phyloP scores from a whole-genome alignment of 2,888 invertebrate species.

The Halocaridina rubra region DNA sequence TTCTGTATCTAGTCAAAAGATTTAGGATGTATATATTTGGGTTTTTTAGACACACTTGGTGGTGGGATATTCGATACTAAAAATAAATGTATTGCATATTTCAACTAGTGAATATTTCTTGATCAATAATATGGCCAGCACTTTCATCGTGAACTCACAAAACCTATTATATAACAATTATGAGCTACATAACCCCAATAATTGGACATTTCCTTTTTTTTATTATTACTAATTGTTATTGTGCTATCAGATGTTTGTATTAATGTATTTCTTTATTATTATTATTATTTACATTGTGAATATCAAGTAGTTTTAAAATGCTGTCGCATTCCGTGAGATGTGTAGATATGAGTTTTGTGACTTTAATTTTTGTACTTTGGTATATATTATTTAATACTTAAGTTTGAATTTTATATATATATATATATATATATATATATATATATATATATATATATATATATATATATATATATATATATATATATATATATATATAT shows the following conservation, averaged over 20 bases:
- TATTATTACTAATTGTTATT: no score
- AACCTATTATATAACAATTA: no score
- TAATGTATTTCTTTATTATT: background rate
- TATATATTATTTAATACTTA: background rate
- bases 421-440: background rate
- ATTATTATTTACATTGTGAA: background rate
- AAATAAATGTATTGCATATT: no score
- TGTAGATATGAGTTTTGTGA: constrained; percentile 13
- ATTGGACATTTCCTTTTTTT: no score
- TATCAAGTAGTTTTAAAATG: background rate
- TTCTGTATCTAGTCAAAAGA: constrained; percentile 47
- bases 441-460: background rate
- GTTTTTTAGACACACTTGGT: no score
- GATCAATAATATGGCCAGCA: no score
- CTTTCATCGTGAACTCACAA: no score
- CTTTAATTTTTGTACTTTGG: constrained; percentile 29
- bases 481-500: background rate
- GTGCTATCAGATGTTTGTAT: no score
- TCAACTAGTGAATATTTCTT: no score
- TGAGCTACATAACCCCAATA: no score
- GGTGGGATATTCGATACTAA: no score
- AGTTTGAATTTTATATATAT: background rate
- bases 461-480: constrained; percentile 1
- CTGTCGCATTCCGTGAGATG: constrained; percentile 44
- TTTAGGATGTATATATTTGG: constrained; percentile 46